Conservation (phyloP, 2,113 vertebrate species). For the Cochlearius cochlearius region DNA sequence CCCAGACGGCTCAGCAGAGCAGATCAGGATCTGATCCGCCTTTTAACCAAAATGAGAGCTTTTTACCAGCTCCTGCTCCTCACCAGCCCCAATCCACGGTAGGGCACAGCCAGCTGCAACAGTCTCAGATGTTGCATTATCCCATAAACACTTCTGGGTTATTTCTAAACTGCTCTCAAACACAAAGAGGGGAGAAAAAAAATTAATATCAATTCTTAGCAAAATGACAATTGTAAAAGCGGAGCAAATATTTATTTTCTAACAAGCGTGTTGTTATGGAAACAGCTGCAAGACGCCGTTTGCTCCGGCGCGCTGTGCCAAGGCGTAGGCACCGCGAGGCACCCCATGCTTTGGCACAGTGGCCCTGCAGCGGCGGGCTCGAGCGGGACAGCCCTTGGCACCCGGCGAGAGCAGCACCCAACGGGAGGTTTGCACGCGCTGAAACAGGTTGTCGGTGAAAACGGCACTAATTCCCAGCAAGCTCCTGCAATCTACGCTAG, state of each 20-base stretch:
- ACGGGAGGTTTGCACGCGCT: accelerated
- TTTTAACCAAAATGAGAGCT: not conserved
- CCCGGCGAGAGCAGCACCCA: not conserved
- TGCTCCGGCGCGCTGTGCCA: accelerated
- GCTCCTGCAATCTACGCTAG: not conserved
- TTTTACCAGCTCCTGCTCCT: not conserved
- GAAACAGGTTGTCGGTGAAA: not conserved
- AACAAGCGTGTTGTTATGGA: not conserved
- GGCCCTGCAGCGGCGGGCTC: accelerated
- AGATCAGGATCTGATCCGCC: not conserved
- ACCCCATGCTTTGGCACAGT: accelerated
- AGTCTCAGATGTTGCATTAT: not conserved
- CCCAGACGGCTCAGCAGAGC: not conserved
- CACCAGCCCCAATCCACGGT: not conserved
- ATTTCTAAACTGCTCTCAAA: not conserved
- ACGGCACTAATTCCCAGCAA: not conserved
- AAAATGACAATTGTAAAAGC: not conserved
- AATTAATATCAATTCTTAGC: not conserved
- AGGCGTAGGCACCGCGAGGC: accelerated
- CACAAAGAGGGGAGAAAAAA: not conserved
- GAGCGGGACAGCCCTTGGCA: accelerated
- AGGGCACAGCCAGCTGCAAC: not conserved
- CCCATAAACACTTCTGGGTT: not conserved
- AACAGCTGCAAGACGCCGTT: not conserved
- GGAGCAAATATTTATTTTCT: constrained; percentile 27